phyloP scores from a whole-genome alignment of 2,888 invertebrate genomes.

The Troides helena region DNA sequence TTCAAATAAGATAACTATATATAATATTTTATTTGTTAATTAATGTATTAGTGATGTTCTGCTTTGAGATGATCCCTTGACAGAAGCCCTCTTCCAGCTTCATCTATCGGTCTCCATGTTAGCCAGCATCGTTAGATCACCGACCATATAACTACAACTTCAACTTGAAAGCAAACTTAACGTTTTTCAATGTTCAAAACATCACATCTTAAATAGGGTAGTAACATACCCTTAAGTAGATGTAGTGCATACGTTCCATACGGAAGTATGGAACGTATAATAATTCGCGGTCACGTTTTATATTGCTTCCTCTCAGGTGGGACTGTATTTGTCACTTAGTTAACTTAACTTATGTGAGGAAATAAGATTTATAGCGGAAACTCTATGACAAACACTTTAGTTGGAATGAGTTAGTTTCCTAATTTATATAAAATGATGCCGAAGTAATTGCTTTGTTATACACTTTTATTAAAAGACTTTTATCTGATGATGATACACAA shows the following conservation, averaged over 20 bases:
- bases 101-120: too few relatives aligned
- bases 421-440: neutral
- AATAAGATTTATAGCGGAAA: constrained; percentile 4
- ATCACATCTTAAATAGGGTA: neutral
- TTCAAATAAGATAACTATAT: too few relatives aligned
- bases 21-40: too few relatives aligned
- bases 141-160: too few relatives aligned
- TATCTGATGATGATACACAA: too few relatives aligned
- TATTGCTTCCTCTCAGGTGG: constrained; percentile 67
- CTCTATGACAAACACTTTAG: neutral
- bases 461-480: too few relatives aligned
- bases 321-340: constrained; percentile 73
- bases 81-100: too few relatives aligned
- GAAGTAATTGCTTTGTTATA: too few relatives aligned
- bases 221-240: neutral
- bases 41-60: too few relatives aligned
- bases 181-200: neutral
- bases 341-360: constrained; percentile 13
- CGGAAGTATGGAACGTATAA: constrained; percentile 36
- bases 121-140: too few relatives aligned
- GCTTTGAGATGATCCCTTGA: too few relatives aligned
- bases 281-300: constrained; percentile 73
- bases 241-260: neutral
- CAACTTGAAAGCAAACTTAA: too few relatives aligned
- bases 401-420: neutral